A percentile compares a stretch with the other conserved stretches of the same genome.
Conservation (phyloP, 2,797 vertebrate species). For the Gobionotothen gibberifrons region DNA sequence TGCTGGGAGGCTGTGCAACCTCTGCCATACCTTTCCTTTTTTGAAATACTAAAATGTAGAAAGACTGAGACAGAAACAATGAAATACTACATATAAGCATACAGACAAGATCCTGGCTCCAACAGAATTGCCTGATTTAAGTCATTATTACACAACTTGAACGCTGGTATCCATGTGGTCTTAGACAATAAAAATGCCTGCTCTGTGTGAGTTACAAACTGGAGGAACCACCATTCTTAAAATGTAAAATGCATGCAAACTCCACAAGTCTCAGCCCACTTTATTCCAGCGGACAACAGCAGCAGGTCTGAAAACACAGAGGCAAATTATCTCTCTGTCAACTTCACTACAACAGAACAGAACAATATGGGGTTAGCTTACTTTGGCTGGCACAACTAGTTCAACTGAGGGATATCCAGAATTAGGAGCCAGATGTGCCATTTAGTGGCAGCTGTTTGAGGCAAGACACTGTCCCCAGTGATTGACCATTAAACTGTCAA, state of each 20-base stretch:
- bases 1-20: constrained; percentile 54
- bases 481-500: constrained; percentile 48
- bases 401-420: constrained; percentile 14
- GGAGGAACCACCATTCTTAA: constrained; percentile 10
- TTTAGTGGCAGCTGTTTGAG: constrained; percentile 50
- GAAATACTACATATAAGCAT: constrained; percentile 30
- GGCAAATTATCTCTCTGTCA: constrained; percentile 37
- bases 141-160: constrained; percentile 24
- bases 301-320: constrained; percentile 22
- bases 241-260: constrained; percentile 15
- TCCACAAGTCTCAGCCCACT: constrained; percentile 18
- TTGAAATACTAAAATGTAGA: constrained; percentile 18
- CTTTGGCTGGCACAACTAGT: constrained; percentile 47
- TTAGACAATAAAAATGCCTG: constrained; percentile 31
- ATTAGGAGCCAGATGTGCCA: constrained; percentile 57
- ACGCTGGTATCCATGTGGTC: constrained; percentile 44
- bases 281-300: constrained; percentile 31
- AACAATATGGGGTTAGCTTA: constrained; percentile 49
- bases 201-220: constrained; percentile 31
- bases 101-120: constrained; percentile 25
- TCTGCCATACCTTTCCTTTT: constrained; percentile 40
- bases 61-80: constrained; percentile 28
- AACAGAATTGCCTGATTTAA: constrained; percentile 23
- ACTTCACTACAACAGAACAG: constrained; percentile 45
- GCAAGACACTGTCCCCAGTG: constrained; percentile 36